Evolutionary conservation across 2,797 vertebrate species (phyloP).

Genomic region (Pseudochromis fuscus): DNA sequence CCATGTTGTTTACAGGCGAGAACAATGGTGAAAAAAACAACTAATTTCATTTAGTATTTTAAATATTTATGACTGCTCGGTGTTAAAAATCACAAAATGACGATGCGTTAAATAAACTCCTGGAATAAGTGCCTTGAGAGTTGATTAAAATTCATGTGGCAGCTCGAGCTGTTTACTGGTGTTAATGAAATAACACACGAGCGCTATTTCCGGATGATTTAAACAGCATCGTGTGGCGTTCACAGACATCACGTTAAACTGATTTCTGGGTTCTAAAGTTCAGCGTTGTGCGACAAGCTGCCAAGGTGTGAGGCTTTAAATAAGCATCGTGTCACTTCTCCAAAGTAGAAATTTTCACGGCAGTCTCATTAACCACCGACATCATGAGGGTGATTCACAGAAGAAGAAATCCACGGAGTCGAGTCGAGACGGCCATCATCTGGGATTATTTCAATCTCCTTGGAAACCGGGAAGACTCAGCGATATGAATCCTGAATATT

Average conservation of each 20-base stretch:
- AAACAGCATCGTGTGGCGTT: not conserved
- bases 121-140: not conserved
- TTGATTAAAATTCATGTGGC: not conserved
- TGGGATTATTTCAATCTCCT: slow-evolving; percentile 44
- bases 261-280: slow-evolving; percentile 10
- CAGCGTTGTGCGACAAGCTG: slow-evolving; percentile 14
- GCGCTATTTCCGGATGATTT: not conserved
- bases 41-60: no score
- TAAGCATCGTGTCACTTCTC: slow-evolving; percentile 19
- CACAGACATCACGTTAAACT: not conserved
- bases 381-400: not conserved
- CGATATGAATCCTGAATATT: slow-evolving; percentile 22
- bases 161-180: not conserved
- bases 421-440: slow-evolving; percentile 19
- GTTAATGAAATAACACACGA: not conserved
- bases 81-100: not conserved
- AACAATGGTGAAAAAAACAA: no score
- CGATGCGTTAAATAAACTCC: not conserved
- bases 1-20: no score
- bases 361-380: slow-evolving; percentile 26
- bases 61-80: not conserved
- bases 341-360: slow-evolving; percentile 16
- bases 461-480: not conserved
- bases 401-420: slow-evolving; percentile 1
- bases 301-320: slow-evolving; percentile 8